Base-by-base conservation (phyloP, 2,888 invertebrate genomes). In the Carpatolechia fugitivella region DNA sequence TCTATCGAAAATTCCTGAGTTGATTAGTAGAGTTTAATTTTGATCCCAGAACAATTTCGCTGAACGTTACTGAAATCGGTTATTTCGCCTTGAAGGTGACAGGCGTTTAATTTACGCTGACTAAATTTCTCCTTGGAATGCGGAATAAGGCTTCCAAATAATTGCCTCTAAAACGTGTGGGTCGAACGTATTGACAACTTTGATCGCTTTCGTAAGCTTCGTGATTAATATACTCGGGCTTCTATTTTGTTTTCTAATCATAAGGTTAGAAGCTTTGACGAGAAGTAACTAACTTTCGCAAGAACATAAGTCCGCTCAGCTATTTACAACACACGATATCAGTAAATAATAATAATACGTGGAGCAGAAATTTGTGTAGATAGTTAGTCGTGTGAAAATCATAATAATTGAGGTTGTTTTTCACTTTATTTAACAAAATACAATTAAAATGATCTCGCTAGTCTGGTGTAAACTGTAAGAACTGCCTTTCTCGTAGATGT, bases 111-210 rank as follows among this genome's bases (percentile, higher is more conserved):
- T 53, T 59, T 57, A 47, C 50, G 20, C 29, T 41, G 36, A 24
- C 16, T 6, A 18, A 41, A 53, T 46, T 50, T 52, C n/a, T 20
- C 31, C 31, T 50, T 46, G 13, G 24, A 31, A 24, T 35, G 41
- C 47, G 41, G 52, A 49, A 24, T 13, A 51, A 47, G 52, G 49
- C 41, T 49, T 11, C 55, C 52, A 60, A 66, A 65, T 70, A 69
- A 70, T 66, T 61, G 62, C 65, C 59, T 60, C 62, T 65, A 58
- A 60, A 67, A 50, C 65, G 59, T 64, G 66, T 60, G 60, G 63
- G 61, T 64, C 53, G 53, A 63, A 69, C 65, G 64, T 63, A 74
- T 70, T 72, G 73, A 74, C 72, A 74, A 63, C 61, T 67, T 57
- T 65, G 65, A 74, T 68, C 73, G 68, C 70, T 70, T 69, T 66